A percentile compares a stretch with the other conserved stretches of the same genome.
Evolutionary conservation across 2,888 invertebrate genomes (phyloP).

Genomic region (Ectemnius lituratus): DNA sequence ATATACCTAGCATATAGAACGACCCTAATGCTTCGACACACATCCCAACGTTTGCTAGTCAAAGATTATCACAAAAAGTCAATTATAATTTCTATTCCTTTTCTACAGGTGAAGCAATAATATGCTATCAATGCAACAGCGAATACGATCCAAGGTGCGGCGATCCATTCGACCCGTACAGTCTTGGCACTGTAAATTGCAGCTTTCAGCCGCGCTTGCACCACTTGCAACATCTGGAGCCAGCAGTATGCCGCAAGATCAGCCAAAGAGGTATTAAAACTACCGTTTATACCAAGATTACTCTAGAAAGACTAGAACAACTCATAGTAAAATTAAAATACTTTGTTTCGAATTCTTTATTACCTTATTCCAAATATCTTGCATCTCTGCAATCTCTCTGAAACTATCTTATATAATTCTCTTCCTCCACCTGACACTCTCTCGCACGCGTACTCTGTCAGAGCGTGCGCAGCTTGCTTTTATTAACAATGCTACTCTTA

Average conservation of each 20-base stretch:
- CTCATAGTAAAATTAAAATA: too few relatives aligned
- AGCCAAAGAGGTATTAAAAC: slow-evolving; percentile 84
- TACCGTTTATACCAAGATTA: too few relatives aligned
- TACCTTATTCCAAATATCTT: slow-evolving; percentile 10
- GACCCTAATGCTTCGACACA: too few relatives aligned
- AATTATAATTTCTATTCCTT: neutral
- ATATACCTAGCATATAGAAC: too few relatives aligned
- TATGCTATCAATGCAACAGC: slow-evolving; percentile 95
- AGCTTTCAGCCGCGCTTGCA: slow-evolving; percentile 85
- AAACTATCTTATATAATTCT: slow-evolving; percentile 29
- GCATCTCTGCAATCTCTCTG: slow-evolving; percentile 8
- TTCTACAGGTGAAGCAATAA: slow-evolving; percentile 81
- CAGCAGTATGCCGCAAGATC: slow-evolving; percentile 90
- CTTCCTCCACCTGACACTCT: neutral
- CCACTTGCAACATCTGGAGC: slow-evolving; percentile 82
- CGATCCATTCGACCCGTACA: slow-evolving; percentile 91
- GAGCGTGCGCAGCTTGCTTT: slow-evolving; percentile 11
- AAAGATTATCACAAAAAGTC: too few relatives aligned
- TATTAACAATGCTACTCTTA: slow-evolving; percentile 7
- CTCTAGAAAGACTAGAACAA: too few relatives aligned
- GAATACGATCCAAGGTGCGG: slow-evolving; percentile 93
- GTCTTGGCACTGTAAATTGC: slow-evolving; percentile 91
- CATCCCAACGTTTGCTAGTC: too few relatives aligned
- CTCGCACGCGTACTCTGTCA: neutral
- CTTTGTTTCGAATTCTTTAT: neutral